Percentiles rank a stretch among this genome's conserved stretches.
phyloP scores from a whole-genome alignment of 2,113 vertebrate species.

The Carollia perspicillata region DNA sequence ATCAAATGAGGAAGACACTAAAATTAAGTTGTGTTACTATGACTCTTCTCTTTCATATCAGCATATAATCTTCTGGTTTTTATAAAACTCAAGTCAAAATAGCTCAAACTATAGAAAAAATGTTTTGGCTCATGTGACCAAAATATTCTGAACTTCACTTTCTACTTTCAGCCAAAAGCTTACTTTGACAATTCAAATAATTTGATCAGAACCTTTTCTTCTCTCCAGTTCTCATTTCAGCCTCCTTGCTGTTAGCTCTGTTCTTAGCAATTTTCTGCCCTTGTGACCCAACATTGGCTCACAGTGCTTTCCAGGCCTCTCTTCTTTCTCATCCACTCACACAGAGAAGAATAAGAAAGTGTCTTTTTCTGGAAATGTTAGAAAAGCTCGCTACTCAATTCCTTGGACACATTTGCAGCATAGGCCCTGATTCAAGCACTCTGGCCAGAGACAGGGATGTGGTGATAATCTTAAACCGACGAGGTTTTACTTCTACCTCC shows the following conservation, averaged over 20 bases:
- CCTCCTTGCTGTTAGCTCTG: not conserved
- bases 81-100: not conserved
- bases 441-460: not conserved
- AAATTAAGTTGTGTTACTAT: not conserved
- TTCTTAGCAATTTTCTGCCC: not conserved
- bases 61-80: not conserved
- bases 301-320: not conserved
- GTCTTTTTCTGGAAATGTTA: not conserved
- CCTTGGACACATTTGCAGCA: not conserved
- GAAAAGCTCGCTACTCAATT: not conserved
- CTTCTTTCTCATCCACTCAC: not conserved
- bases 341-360: not conserved
- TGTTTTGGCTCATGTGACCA: not conserved
- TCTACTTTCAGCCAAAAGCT: not conserved
- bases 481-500: not conserved
- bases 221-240: not conserved
- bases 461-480: not conserved
- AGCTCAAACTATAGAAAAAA: not conserved
- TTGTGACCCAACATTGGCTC: not conserved
- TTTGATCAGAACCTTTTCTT: not conserved
- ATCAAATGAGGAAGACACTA: not conserved
- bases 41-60: not conserved
- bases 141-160: not conserved
- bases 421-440: not conserved
- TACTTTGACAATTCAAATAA: not conserved